Evolutionary conservation across 2,113 vertebrate species (phyloP), one percentile per base, ranked within the genome.

Genomic region (Ptychochromis oligacanthus): DNA sequence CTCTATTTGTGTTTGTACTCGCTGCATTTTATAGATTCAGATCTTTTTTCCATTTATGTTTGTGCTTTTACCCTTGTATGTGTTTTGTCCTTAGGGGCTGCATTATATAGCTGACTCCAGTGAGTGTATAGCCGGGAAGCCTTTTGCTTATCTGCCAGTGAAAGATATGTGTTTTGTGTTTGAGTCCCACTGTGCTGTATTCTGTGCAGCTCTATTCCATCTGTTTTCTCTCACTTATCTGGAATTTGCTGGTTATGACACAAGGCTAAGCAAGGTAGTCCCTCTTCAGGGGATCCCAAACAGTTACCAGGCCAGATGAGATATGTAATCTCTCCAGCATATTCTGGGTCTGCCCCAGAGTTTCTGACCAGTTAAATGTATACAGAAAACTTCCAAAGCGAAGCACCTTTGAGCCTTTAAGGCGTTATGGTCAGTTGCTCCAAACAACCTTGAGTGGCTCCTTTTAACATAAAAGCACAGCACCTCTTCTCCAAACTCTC

Each of bases 181-280:
- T 18, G 40, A 0, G 64, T 28, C 26, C 40, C 24, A 70, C 64
- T 6, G 11, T 1, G 5, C 64, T 20, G 15, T 49, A 49, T 28
- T 49, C 65, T 49, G 40, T 12, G 10, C 43, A 0, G 1, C 65
- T 28, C 43, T 70, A 17, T 28, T 49, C 26, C 24, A 70, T 70
- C 65, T 13, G 0, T 49, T 49, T 20, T 12, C 22, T 70, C 40
- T 70, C 26, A 9, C 43, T 70, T 70, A 70, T 70, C 65, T 70
- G 24, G 24, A 70, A 24, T 40, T n/a, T 6, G 1, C 24, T 0
- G 43, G 2, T 49, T 6, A 0, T 5, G 0, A 9, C 65, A 70
- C 40, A 49, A 49, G 64, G 3, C 22, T 0, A 12, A 12, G 3
- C 11, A 26, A 67, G 62, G 62, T 28, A 46, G 64, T 67, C 64